Percentiles rank a stretch among this genome's conserved stretches.
Evolutionary conservation across 2,888 invertebrate genomes (phyloP).

Genomic region (Nemapogon koenigi): DNA sequence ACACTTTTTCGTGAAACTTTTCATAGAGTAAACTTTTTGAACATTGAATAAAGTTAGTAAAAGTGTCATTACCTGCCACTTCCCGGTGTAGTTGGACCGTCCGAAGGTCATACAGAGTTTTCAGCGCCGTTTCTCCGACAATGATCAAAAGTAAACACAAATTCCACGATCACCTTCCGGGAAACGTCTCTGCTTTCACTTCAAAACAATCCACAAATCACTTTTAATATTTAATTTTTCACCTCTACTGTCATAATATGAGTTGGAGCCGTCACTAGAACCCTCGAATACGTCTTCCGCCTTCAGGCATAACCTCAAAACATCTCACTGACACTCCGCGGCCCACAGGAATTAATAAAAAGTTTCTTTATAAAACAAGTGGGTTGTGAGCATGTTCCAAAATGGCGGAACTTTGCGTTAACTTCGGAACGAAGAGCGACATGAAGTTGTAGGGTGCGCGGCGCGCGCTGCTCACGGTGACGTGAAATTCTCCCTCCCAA

Average conservation of each 20-base stretch:
- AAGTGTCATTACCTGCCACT: conserved; percentile 31
- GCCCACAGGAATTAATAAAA: conserved; percentile 67
- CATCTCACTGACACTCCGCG: conserved; percentile 65
- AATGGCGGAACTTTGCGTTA: conserved; percentile 67
- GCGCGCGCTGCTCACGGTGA: conserved; percentile 34
- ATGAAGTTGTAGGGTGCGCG: conserved; percentile 64
- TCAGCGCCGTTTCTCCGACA: conserved; percentile 35
- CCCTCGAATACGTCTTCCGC: conserved; percentile 47
- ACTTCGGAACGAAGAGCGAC: conserved; percentile 64
- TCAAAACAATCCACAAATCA: conserved; percentile 54
- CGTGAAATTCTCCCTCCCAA: conserved; percentile 48
- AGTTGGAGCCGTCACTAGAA: conserved; percentile 22
- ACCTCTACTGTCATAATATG: conserved; percentile 29
- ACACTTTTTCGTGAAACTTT: conserved; percentile 47
- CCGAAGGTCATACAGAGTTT: conserved; percentile 36
- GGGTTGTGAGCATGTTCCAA: conserved; percentile 68
- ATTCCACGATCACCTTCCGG: conserved; percentile 48
- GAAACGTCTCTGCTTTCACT: conserved; percentile 50
- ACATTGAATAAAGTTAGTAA: conserved; percentile 38
- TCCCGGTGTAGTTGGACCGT: conserved; percentile 29
- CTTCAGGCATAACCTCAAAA: conserved; percentile 60
- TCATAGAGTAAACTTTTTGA: conserved; percentile 22
- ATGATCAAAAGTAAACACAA: conserved; percentile 57
- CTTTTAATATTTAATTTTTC: conserved; percentile 35
- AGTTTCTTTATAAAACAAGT: conserved; percentile 68